Conservation (phyloP, 2,888 invertebrate genomes). For the Lycocerus yunnanus region DNA sequence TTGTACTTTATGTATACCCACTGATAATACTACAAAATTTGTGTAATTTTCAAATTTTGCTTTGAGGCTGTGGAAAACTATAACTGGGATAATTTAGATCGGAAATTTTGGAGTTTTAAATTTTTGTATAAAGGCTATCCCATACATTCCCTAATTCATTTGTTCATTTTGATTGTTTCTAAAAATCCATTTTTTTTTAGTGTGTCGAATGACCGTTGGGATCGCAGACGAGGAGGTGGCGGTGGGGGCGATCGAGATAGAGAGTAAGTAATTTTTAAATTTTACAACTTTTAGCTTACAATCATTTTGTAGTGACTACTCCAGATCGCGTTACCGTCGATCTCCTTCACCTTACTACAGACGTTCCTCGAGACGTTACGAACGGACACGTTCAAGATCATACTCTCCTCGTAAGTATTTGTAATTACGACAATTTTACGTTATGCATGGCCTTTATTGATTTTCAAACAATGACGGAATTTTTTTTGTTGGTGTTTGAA, state of each 20-base stretch:
- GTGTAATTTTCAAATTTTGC: not conserved
- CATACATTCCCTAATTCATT: not conserved
- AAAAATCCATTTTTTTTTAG: constrained; percentile 23
- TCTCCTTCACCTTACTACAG: constrained; percentile 77
- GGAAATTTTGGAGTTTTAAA: not conserved
- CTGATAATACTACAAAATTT: not conserved
- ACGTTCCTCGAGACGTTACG: constrained; percentile 65
- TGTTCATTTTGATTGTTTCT: not conserved
- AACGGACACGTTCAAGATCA: constrained; percentile 75
- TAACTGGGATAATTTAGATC: not conserved
- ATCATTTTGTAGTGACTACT: constrained; percentile 52
- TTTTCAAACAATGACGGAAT: not conserved
- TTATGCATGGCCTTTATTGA: not conserved
- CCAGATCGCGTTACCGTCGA: constrained; percentile 64
- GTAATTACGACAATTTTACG: not conserved
- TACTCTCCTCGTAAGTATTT: constrained; percentile 80
- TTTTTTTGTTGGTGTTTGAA: not conserved
- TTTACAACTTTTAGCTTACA: not conserved
- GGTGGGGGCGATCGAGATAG: constrained; percentile 56
- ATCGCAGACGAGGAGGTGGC: constrained; percentile 56
- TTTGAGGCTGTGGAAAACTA: not conserved
- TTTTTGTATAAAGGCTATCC: not conserved
- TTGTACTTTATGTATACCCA: too few species aligned
- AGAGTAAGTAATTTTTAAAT: constrained; percentile 59
- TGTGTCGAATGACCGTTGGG: constrained; percentile 39